Conservation (phyloP, 2,113 vertebrate genomes). For the Thermophis baileyi region DNA sequence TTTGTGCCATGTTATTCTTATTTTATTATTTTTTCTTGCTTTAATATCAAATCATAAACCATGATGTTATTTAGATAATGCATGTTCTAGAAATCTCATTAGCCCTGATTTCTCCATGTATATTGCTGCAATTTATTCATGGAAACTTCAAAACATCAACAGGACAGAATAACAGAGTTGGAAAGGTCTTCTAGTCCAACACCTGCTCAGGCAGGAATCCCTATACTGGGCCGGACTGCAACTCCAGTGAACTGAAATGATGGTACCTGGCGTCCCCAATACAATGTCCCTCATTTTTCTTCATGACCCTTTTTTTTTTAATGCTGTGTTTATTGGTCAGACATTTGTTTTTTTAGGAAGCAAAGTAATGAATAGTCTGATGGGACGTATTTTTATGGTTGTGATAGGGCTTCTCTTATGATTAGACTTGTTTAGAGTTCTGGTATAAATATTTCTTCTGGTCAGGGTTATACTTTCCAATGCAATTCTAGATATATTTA, state of each 20-base stretch:
- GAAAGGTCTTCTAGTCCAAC: background rate
- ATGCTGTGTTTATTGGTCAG: background rate
- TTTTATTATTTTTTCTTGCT: background rate
- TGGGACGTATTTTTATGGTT: background rate
- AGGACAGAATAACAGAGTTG: background rate
- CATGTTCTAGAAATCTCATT: slow-evolving; percentile 34
- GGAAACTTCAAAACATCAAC: slow-evolving; percentile 6
- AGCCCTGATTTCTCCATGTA: slow-evolving; percentile 1
- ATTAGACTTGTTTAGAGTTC: background rate
- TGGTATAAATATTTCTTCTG: background rate
- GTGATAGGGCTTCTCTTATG: background rate
- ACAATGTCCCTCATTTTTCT: background rate
- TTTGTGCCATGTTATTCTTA: background rate
- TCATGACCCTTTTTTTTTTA: background rate
- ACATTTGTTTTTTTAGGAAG: background rate
- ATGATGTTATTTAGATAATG: slow-evolving; percentile 2
- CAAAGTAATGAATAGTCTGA: background rate
- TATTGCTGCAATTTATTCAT: slow-evolving; percentile 25
- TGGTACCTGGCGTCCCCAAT: background rate
- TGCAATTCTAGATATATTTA: background rate
- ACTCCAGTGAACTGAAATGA: background rate
- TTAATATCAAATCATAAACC: background rate
- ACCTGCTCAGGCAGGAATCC: background rate
- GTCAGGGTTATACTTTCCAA: background rate
- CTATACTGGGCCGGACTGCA: background rate